Percentiles rank a stretch among this genome's conserved stretches.
These are phyloP conservation scores for Hydractinia echinata DNA, from an alignment of 30 jellyfish, hydroid and myxozoan genomes.

Conservation along the genomic window DNA sequence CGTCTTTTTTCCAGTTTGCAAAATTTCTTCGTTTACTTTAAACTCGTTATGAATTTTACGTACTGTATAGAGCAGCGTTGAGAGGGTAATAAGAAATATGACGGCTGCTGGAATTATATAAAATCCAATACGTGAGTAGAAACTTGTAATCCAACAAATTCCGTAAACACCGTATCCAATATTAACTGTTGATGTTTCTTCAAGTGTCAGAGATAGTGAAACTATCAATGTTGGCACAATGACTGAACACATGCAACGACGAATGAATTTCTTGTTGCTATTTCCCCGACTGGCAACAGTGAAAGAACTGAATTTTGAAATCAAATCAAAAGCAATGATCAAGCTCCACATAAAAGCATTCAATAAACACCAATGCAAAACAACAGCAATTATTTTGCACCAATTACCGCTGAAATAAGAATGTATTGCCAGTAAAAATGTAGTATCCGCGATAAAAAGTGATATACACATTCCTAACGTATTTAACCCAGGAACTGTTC, in stretches of 20 bases:
- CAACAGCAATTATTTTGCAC: slow-evolving; percentile 6
- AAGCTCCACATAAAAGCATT: slow-evolving; percentile 10
- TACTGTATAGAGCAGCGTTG: background rate
- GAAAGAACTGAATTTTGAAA: background rate
- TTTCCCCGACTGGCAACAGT: background rate
- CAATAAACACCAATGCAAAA: slow-evolving; percentile 7
- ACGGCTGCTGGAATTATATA: background rate
- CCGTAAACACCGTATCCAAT: slow-evolving; percentile 9
- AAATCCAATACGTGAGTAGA: slow-evolving; percentile 2
- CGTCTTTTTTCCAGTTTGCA: background rate
- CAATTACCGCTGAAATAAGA: background rate
- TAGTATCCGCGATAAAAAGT: background rate
- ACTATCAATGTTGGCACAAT: background rate
- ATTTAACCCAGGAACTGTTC: slow-evolving; percentile 18
- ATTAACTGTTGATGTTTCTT: background rate
- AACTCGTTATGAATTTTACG: background rate
- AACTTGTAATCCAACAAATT: slow-evolving; percentile 11
- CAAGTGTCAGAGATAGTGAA: background rate
- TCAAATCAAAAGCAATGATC: slow-evolving; percentile 16
- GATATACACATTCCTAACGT: background rate
- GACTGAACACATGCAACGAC: background rate
- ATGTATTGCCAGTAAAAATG: background rate
- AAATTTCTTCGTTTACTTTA: background rate
- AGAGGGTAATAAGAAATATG: background rate
- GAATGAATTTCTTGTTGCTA: background rate